Percentiles rank a stretch among this genome's conserved stretches.
Evolutionary conservation across 2,888 invertebrate genomes (phyloP).

Genomic region (Syrphus vitripennis): DNA sequence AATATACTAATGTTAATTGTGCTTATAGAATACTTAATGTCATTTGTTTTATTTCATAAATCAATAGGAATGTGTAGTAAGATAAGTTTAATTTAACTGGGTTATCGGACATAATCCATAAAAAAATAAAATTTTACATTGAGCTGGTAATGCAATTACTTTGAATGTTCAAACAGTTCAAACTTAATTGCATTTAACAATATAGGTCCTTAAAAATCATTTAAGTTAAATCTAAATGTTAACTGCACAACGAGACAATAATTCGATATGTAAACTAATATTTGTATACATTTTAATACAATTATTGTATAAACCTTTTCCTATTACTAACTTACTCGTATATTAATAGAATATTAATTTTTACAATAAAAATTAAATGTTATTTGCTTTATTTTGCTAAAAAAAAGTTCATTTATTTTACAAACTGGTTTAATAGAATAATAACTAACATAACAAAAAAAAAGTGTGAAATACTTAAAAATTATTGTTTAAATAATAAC

Average conservation of each 20-base stretch:
- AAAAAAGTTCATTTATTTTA: neutral
- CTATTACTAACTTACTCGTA: neutral
- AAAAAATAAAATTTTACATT: neutral
- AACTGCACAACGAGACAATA: slow-evolving; percentile 72
- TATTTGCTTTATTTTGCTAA: slow-evolving; percentile 34
- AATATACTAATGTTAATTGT: slow-evolving; percentile 8
- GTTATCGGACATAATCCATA: neutral
- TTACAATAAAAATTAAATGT: slow-evolving; percentile 18
- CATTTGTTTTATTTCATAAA: neutral
- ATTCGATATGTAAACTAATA: slow-evolving; percentile 44
- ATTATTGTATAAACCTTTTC: neutral
- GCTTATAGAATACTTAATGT: neutral
- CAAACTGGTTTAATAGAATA: neutral
- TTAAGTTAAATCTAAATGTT: slow-evolving; percentile 15
- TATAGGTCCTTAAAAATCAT: slow-evolving; percentile 18
- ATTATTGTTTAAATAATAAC: neutral
- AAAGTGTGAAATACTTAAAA: neutral
- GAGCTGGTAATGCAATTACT: slow-evolving; percentile 3
- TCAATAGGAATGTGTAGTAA: neutral
- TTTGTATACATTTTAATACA: slow-evolving; percentile 6
- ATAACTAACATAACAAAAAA: neutral
- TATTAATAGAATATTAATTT: too few species aligned
- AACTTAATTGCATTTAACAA: slow-evolving; percentile 14
- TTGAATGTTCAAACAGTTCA: slow-evolving; percentile 5
- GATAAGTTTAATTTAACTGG: neutral